These are phyloP conservation scores for Meloidogyne chitwoodi DNA, from an alignment of 1,140 invertebrate genomes.

Conservation along the genomic window DNA sequence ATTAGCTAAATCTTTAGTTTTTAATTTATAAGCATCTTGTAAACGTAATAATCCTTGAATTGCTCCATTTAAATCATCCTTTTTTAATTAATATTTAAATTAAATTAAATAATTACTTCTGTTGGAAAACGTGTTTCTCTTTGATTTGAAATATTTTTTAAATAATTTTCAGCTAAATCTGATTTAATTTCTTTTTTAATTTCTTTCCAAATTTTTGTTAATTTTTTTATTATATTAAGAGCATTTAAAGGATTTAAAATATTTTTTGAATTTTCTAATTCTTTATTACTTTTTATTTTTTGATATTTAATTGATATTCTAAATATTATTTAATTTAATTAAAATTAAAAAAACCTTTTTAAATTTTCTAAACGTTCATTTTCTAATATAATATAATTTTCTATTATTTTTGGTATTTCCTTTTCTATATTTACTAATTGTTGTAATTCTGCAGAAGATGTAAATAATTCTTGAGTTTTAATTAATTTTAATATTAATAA, in stretches of 20 bases:
- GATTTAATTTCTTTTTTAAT: slow-evolving; percentile 32
- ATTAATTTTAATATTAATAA: background rate
- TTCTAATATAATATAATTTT: slow-evolving; percentile 39
- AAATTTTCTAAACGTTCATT: slow-evolving; percentile 35
- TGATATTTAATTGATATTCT: background rate
- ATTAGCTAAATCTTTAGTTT: slow-evolving; percentile 79
- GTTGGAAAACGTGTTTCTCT: slow-evolving; percentile 33
- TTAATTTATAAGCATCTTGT: slow-evolving; percentile 87
- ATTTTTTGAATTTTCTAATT: slow-evolving; percentile 21
- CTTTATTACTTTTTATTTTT: too few species aligned
- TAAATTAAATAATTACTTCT: slow-evolving; percentile 24
- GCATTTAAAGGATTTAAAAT: slow-evolving; percentile 48
- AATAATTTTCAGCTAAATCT: slow-evolving; percentile 45
- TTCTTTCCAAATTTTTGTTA: slow-evolving; percentile 39
- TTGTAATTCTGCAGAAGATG: slow-evolving; percentile 43
- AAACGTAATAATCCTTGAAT: slow-evolving; percentile 85
- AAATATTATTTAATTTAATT: too few species aligned
- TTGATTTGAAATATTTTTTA: slow-evolving; percentile 43
- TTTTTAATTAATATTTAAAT: slow-evolving; percentile 14
- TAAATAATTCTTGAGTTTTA: slow-evolving; percentile 32
- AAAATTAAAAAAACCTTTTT: slow-evolving; percentile 18
- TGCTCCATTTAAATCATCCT: slow-evolving; percentile 80
- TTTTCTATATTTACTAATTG: slow-evolving; percentile 39
- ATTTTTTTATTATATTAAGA: slow-evolving; percentile 38
- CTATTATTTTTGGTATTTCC: slow-evolving; percentile 39